Percentiles rank a stretch among this genome's conserved stretches.
Evolutionary conservation across 2,888 invertebrate species (phyloP).

Genomic region (Dioctria rufipes): DNA sequence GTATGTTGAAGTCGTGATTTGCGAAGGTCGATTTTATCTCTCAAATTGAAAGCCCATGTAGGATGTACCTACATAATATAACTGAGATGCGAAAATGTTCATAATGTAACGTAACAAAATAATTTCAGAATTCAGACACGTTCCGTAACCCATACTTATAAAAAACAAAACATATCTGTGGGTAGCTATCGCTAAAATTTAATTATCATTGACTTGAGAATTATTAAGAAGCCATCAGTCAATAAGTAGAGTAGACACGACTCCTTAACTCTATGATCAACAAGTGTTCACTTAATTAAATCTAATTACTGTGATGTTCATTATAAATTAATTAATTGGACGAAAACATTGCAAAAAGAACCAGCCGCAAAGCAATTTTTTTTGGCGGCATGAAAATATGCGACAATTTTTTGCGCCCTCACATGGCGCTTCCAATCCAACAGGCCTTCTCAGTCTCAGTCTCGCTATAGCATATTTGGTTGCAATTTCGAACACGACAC

Average conservation of each 20-base stretch:
- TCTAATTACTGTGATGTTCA: constrained; percentile 47
- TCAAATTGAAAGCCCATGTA: background rate
- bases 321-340: constrained; percentile 53
- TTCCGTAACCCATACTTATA: background rate
- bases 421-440: constrained; percentile 6
- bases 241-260: background rate
- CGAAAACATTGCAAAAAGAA: constrained; percentile 35
- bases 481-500: constrained; percentile 31
- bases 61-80: background rate
- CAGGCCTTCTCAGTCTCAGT: too few species aligned
- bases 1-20: background rate
- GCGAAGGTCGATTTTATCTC: background rate
- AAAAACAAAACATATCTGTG: too few species aligned
- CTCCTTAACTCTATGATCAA: constrained; percentile 30
- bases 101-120: background rate
- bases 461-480: background rate
- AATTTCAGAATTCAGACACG: background rate
- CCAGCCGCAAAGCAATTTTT: constrained; percentile 41
- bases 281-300: constrained; percentile 53
- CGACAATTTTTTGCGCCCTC: constrained; percentile 36
- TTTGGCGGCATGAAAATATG: constrained; percentile 27
- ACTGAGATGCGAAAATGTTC: constrained; percentile 5
- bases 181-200: constrained; percentile 24
- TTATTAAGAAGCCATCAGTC: constrained; percentile 31
- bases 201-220: constrained; percentile 8